Percentiles rank a stretch among this genome's conserved stretches.
phyloP scores from a whole-genome alignment of 2,888 invertebrate species.

The Globia sparganii region DNA sequence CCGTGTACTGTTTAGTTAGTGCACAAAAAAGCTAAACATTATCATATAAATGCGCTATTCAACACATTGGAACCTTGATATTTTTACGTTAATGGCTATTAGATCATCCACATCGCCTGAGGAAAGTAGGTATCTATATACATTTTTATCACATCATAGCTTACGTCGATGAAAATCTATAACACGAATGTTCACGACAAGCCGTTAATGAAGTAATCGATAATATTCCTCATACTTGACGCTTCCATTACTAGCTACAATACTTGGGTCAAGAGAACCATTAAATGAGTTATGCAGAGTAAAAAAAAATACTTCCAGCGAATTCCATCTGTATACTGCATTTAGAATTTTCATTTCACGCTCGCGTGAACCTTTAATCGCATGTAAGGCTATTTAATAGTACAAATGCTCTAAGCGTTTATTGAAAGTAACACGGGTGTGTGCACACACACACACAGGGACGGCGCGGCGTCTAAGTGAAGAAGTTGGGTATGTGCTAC shows the following conservation, averaged over 20 bases:
- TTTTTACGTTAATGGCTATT: slow-evolving; percentile 39
- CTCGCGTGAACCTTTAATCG: slow-evolving; percentile 78
- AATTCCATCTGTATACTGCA: slow-evolving; percentile 67
- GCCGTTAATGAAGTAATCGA: slow-evolving; percentile 56
- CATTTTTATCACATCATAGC: slow-evolving; percentile 40
- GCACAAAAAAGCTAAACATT: slow-evolving; percentile 34
- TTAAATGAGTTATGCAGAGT: slow-evolving; percentile 66
- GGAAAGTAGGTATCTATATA: slow-evolving; percentile 19
- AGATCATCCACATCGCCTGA: slow-evolving; percentile 30
- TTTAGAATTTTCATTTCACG: slow-evolving; percentile 82
- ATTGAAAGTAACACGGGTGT: slow-evolving; percentile 69
- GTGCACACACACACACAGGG: slow-evolving; percentile 50
- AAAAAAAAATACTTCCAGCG: slow-evolving; percentile 65
- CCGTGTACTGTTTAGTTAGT: background rate
- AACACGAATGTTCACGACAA: slow-evolving; percentile 18
- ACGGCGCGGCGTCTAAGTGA: background rate
- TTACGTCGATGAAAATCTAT: slow-evolving; percentile 40
- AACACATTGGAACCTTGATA: slow-evolving; percentile 38
- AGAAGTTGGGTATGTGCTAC: slow-evolving; percentile 30
- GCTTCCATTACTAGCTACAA: slow-evolving; percentile 45
- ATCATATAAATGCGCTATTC: slow-evolving; percentile 46
- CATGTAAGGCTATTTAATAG: slow-evolving; percentile 78
- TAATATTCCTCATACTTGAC: slow-evolving; percentile 48
- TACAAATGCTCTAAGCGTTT: slow-evolving; percentile 76
- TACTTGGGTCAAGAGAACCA: slow-evolving; percentile 72